These are phyloP conservation scores for Silurus glanis DNA, from an alignment of 2,113 vertebrate genomes.

Conservation along the genomic window DNA sequence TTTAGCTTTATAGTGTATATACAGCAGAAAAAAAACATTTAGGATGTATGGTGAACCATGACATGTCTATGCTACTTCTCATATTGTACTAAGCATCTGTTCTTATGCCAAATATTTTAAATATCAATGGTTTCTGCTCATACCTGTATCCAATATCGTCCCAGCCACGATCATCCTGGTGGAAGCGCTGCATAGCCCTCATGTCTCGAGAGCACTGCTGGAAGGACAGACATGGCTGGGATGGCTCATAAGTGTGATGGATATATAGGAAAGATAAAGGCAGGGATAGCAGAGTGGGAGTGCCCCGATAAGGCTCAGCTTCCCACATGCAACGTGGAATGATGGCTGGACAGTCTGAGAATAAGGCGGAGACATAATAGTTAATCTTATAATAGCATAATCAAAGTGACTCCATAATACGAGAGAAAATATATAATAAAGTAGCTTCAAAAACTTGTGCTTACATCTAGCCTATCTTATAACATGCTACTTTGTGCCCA, in stretches of 20 bases:
- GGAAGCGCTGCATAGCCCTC: constrained; percentile 85
- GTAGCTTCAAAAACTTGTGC: not conserved
- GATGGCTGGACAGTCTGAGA: constrained; percentile 80
- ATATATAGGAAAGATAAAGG: constrained; percentile 80
- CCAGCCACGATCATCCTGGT: constrained; percentile 80
- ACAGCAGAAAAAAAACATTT: not conserved
- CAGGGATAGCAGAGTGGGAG: constrained; percentile 65
- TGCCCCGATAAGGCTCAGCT: constrained; percentile 78
- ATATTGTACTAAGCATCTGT: not conserved
- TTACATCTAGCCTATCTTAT: not conserved
- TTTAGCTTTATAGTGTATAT: not conserved
- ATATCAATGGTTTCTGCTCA: constrained; percentile 44
- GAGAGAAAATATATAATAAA: not conserved
- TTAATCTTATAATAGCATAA: not conserved
- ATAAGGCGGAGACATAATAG: not conserved
- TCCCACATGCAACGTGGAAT: constrained; percentile 85
- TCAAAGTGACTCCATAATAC: not conserved
- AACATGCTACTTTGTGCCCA: not conserved
- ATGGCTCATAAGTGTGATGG: constrained; percentile 81
- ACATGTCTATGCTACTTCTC: not conserved
- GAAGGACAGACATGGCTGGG: constrained; percentile 76
- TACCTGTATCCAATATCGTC: constrained; percentile 92
- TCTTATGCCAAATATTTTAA: not conserved
- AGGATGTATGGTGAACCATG: not conserved
- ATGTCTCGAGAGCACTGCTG: constrained; percentile 71